These are phyloP conservation scores for Trichonephila inaurata DNA, from an alignment of 1,140 invertebrate genomes.

Conservation along the genomic window DNA sequence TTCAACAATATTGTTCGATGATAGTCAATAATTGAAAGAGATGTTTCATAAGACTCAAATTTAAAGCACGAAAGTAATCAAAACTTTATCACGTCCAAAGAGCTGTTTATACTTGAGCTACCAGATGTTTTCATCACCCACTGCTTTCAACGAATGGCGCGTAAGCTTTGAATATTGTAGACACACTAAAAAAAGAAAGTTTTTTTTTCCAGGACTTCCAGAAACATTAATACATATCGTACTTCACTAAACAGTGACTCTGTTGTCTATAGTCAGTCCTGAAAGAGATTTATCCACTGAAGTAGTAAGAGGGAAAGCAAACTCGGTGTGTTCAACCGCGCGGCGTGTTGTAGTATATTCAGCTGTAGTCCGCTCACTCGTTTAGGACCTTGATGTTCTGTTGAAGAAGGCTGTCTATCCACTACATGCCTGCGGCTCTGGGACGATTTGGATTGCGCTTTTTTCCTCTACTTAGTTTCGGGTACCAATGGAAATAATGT, in stretches of 20 bases:
- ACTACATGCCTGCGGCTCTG: constrained; percentile 52
- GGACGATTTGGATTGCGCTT: constrained; percentile 37
- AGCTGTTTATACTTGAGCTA: constrained; percentile 39
- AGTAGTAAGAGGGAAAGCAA: constrained; percentile 11
- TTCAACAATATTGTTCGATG: neutral
- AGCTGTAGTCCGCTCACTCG: constrained; percentile 25
- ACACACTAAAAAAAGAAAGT: neutral
- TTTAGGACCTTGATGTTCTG: constrained; percentile 18
- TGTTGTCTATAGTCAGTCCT: neutral
- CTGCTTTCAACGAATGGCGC: neutral
- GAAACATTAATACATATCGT: neutral
- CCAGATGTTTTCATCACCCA: constrained; percentile 33
- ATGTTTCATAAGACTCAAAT: neutral
- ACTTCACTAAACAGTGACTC: neutral
- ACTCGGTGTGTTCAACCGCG: neutral
- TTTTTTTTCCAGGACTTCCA: neutral
- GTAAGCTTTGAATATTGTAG: constrained; percentile 4
- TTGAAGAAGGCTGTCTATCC: constrained; percentile 26
- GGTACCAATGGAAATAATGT: neutral
- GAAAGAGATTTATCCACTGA: neutral
- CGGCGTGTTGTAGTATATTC: neutral
- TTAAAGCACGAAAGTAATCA: constrained; percentile 19
- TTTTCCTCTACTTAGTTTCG: constrained; percentile 39
- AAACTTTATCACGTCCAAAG: constrained; percentile 51
- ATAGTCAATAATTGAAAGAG: neutral